These are phyloP conservation scores for Acronicta aceris DNA, from an alignment of 2,888 invertebrate species.

Conservation along the genomic window DNA sequence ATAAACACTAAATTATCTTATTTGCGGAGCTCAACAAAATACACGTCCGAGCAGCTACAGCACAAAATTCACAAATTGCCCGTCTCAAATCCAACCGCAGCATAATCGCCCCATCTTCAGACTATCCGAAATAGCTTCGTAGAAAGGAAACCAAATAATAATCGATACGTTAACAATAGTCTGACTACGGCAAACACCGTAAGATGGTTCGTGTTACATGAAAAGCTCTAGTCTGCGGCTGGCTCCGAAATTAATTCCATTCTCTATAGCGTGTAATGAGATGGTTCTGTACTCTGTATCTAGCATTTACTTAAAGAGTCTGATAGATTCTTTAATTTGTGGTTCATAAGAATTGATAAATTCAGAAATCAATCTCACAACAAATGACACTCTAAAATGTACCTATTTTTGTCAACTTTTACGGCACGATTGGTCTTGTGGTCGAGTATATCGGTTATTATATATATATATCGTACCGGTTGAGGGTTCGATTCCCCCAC, in stretches of 20 bases:
- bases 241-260: constrained; percentile 81
- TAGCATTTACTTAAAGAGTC: not conserved
- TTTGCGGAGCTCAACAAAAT: not conserved
- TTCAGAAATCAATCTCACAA: too few relatives aligned
- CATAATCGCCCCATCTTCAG: constrained; percentile 45
- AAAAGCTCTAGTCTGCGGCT: constrained; percentile 78
- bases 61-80: constrained; percentile 35
- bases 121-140: constrained; percentile 39
- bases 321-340: not conserved
- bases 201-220: constrained; percentile 69
- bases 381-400: too few relatives aligned
- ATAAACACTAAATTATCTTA: not conserved
- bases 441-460: too few relatives aligned
- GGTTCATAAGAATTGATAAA: constrained; percentile 1
- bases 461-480: too few relatives aligned
- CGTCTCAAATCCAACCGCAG: constrained; percentile 30
- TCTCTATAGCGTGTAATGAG: constrained; percentile 76
- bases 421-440: too few relatives aligned
- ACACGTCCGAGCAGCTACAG: constrained; percentile 7
- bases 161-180: constrained; percentile 71
- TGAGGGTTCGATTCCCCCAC: too few relatives aligned
- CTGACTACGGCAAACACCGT: constrained; percentile 60
- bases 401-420: too few relatives aligned
- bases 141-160: constrained; percentile 54
- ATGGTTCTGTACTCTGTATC: constrained; percentile 50